Conservation (phyloP, 2,797 vertebrate genomes). For the Cichlasoma orientale region DNA sequence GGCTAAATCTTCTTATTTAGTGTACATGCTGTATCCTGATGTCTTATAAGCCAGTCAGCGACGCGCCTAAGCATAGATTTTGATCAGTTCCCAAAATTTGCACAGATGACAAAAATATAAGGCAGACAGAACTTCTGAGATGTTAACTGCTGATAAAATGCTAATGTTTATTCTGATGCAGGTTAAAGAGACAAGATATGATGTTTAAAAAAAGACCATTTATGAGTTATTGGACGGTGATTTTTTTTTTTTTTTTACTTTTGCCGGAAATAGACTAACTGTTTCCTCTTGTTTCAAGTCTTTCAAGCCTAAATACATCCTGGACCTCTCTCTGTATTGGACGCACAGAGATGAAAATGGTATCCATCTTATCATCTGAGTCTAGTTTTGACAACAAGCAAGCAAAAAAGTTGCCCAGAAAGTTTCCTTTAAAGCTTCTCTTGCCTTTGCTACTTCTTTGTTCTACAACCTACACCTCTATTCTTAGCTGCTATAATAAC, state of each 20-base stretch:
- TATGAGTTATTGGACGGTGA: neutral
- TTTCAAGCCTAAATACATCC: constrained; percentile 34
- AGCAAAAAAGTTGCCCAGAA: constrained; percentile 2
- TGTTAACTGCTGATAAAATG: constrained; percentile 14
- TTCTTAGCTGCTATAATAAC: constrained; percentile 40
- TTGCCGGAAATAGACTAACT: constrained; percentile 33
- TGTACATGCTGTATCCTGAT: constrained; percentile 35
- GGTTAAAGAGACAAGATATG: constrained; percentile 34
- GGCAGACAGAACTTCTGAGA: constrained; percentile 16
- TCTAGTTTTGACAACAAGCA: neutral
- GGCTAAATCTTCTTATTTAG: constrained; percentile 28
- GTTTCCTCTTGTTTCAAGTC: constrained; percentile 9
- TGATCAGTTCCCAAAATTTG: constrained; percentile 39
- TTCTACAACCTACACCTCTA: constrained; percentile 45
- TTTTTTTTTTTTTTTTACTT: constrained; percentile 3
- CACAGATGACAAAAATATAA: constrained; percentile 37
- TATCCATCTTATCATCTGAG: constrained; percentile 19
- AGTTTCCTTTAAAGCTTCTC: neutral
- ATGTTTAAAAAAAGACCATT: constrained; percentile 26
- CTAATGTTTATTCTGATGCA: constrained; percentile 29
- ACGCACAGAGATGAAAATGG: constrained; percentile 10
- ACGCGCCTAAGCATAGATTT: constrained; percentile 30
- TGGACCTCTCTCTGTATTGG: constrained; percentile 25
- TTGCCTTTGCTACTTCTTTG: constrained; percentile 13
- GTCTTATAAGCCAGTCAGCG: constrained; percentile 15